These are phyloP conservation scores for Varecia variegata DNA, from an alignment of 2,797 vertebrate species.

Conservation along the genomic window DNA sequence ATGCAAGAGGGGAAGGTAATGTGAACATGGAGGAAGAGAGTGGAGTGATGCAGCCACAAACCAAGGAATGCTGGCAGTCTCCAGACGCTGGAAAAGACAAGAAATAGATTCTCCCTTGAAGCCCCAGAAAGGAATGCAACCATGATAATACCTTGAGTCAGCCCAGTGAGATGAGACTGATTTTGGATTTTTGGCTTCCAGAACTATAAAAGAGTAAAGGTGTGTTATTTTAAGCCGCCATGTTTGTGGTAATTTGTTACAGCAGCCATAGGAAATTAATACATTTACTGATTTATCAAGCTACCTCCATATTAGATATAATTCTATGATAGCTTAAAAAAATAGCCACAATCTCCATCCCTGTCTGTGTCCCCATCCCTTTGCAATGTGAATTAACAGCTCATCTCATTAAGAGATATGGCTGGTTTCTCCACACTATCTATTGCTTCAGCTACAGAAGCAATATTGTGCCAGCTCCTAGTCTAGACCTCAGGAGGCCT, in stretches of 20 bases:
- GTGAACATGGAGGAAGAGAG: not conserved
- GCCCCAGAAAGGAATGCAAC: not conserved
- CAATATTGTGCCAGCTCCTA: not conserved
- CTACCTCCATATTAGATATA: not conserved
- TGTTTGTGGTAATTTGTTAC: not conserved
- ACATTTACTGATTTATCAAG: not conserved
- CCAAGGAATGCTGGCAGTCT: not conserved
- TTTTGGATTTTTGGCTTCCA: not conserved
- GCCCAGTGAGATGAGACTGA: not conserved
- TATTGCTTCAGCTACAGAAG: not conserved
- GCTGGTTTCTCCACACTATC: not conserved
- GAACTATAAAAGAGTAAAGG: not conserved
- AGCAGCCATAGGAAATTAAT: not conserved
- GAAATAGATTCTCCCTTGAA: not conserved
- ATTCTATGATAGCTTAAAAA: not conserved
- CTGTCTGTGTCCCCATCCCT: not conserved
- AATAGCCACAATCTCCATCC: not conserved
- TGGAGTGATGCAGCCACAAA: not conserved
- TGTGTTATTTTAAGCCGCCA: not conserved
- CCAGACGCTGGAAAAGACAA: not conserved
- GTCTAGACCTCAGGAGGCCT: not conserved
- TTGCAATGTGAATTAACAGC: slow-evolving; percentile 9
- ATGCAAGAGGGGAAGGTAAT: not conserved
- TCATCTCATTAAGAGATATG: not conserved
- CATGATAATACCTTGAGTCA: not conserved